Conservation (phyloP, 2,113 vertebrate species). For the Neomonachus schauinslandi region DNA sequence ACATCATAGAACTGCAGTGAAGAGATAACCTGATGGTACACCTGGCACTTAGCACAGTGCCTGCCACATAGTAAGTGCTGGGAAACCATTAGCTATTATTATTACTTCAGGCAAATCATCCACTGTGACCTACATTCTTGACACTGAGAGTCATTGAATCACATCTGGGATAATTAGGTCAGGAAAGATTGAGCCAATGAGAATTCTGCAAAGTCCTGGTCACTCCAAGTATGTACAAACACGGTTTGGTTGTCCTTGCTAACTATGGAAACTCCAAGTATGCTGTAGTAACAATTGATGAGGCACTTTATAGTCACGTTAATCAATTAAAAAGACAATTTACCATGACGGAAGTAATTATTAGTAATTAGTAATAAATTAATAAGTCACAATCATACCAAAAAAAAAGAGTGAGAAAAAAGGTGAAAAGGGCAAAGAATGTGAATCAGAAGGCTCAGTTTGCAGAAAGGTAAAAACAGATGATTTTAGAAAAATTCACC, state of each 20-base stretch:
- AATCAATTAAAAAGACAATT: constrained; percentile 58
- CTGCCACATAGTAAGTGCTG: background rate
- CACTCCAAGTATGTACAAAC: background rate
- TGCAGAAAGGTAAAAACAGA: background rate
- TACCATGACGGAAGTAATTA: background rate
- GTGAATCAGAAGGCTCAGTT: background rate
- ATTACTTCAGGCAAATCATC: background rate
- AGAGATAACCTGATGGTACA: background rate
- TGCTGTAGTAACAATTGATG: background rate
- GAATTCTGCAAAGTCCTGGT: background rate
- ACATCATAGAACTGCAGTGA: background rate
- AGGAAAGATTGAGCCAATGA: background rate
- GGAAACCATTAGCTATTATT: background rate
- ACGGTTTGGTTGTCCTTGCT: background rate
- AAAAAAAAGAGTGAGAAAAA: background rate
- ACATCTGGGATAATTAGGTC: background rate
- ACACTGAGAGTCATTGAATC: background rate
- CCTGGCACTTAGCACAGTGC: background rate
- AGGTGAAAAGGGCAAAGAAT: background rate
- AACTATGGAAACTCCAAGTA: background rate
- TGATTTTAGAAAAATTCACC: background rate
- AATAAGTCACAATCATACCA: background rate
- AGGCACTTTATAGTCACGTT: background rate
- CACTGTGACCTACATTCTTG: background rate
- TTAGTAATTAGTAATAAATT: constrained; percentile 55